Percentiles rank a stretch among this genome's conserved stretches.
Conservation (phyloP, 1,140 invertebrate genomes). For the Druon quercuslanigerum region DNA sequence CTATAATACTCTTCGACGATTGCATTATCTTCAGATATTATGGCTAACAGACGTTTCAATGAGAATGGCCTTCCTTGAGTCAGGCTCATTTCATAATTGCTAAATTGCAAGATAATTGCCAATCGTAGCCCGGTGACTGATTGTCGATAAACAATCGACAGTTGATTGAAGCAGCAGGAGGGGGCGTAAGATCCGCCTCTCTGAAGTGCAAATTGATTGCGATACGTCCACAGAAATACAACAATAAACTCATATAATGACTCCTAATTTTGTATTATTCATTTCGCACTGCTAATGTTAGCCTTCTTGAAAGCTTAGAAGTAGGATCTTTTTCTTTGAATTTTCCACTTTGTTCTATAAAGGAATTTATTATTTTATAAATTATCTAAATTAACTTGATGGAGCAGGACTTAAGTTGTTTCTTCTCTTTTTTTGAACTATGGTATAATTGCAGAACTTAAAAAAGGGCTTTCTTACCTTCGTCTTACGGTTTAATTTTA, state of each 20-base stretch:
- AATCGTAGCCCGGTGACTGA: slow-evolving; percentile 55
- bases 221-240: background rate
- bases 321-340: too few relatives aligned
- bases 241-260: background rate
- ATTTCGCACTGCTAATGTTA: too few relatives aligned
- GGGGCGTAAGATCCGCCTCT: background rate
- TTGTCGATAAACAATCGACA: slow-evolving; percentile 59
- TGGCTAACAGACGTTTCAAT: background rate
- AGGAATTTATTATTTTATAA: too few relatives aligned
- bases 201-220: slow-evolving; percentile 4
- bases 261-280: too few relatives aligned
- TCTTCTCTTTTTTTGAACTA: too few relatives aligned
- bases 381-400: too few relatives aligned
- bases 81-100: slow-evolving; percentile 52
- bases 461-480: too few relatives aligned
- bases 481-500: too few relatives aligned
- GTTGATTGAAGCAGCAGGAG: slow-evolving; percentile 51
- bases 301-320: too few relatives aligned
- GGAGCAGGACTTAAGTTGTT: too few relatives aligned
- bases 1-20: background rate
- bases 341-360: too few relatives aligned
- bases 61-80: slow-evolving; percentile 37
- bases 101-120: slow-evolving; percentile 59
- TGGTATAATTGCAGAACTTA: too few relatives aligned
- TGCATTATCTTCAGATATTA: background rate